phyloP scores from a whole-genome alignment of 2,113 vertebrate species.

The Hippopotamus amphibius region DNA sequence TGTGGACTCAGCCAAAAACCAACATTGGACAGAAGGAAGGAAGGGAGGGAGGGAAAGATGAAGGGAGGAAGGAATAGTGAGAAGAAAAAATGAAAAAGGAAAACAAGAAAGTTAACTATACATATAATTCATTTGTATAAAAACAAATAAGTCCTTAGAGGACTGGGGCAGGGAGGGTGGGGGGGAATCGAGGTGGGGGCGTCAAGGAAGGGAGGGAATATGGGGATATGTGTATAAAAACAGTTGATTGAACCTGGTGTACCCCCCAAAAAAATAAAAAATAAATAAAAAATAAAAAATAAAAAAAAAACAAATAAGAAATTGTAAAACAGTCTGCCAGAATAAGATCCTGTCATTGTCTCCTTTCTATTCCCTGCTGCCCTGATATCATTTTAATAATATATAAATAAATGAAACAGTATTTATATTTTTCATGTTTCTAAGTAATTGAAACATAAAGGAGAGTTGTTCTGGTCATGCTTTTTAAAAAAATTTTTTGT shows the following conservation, averaged over 20 bases:
- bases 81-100: neutral
- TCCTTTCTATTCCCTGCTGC: neutral
- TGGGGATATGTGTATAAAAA: too few relatives aligned
- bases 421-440: constrained; percentile 28
- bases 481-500: neutral
- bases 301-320: constrained; percentile 26
- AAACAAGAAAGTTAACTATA: constrained; percentile 64
- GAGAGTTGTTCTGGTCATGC: neutral
- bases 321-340: constrained; percentile 4
- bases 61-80: neutral
- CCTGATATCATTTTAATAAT: neutral
- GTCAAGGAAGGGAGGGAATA: too few relatives aligned
- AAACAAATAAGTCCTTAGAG: constrained; percentile 39
- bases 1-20: constrained; percentile 84
- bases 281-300: too few relatives aligned
- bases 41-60: neutral
- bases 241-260: too few relatives aligned
- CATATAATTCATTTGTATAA: constrained; percentile 16
- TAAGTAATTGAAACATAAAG: constrained; percentile 29
- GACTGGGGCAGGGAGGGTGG: too few relatives aligned
- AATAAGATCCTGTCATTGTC: neutral
- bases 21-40: constrained; percentile 61
- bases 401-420: constrained; percentile 37
- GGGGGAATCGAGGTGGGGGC: too few relatives aligned
- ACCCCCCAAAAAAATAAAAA: too few relatives aligned